phyloP scores from a whole-genome alignment of 2,113 vertebrate genomes.

The Blennius ocellaris region DNA sequence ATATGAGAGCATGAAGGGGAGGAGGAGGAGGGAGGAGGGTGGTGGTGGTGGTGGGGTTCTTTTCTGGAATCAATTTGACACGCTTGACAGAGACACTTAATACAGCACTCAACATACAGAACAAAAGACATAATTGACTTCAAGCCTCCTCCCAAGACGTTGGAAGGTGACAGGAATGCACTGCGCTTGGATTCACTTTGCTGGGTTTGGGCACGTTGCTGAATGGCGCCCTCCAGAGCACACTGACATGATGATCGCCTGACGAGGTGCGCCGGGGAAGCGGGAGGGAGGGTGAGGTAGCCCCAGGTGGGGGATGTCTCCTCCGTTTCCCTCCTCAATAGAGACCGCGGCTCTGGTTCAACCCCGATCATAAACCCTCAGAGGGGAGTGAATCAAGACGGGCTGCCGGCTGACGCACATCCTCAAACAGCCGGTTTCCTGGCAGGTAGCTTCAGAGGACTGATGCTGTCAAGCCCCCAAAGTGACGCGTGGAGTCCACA shows the following conservation, averaged over 20 bases:
- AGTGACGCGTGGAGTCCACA: conserved; percentile 15
- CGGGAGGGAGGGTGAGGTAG: no score
- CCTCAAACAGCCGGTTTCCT: conserved; percentile 11
- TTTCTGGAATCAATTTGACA: conserved; percentile 52
- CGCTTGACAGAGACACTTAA: conserved; percentile 61
- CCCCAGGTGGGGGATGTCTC: background rate
- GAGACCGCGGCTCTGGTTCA: conserved; percentile 48
- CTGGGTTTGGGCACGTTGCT: conserved; percentile 54
- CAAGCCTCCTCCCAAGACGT: conserved; percentile 53
- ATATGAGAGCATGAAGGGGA: conserved; percentile 25
- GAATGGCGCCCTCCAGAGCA: conserved; percentile 67
- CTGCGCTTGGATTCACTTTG: conserved; percentile 63
- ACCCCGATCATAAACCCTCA: conserved; percentile 15
- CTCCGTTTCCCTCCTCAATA: conserved; percentile 11
- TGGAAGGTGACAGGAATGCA: conserved; percentile 69
- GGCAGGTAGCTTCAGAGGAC: conserved; percentile 9
- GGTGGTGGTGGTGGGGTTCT: background rate
- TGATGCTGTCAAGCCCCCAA: background rate
- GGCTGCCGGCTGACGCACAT: conserved; percentile 25
- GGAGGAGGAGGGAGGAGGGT: no score
- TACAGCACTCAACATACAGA: conserved; percentile 64
- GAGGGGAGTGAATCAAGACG: conserved; percentile 53
- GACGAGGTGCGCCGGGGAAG: conserved; percentile 62
- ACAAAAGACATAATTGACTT: conserved; percentile 63
- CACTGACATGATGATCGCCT: conserved; percentile 52